phyloP scores from a whole-genome alignment of 1,140 invertebrate species.

The Drosophila baimaii region DNA sequence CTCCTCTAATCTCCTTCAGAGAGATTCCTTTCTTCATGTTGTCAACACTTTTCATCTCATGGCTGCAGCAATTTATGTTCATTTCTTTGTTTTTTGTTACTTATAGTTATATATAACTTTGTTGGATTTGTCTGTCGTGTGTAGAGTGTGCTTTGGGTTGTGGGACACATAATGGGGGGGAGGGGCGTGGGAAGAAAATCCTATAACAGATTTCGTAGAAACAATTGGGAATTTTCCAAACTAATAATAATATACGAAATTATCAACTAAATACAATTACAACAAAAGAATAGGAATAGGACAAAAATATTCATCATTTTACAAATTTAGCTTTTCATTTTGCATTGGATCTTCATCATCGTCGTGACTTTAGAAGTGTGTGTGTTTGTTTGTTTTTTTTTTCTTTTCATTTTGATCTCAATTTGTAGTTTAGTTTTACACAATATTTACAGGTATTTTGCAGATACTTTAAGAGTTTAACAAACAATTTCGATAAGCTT shows the following conservation, averaged over 20 bases:
- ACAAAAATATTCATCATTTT: conserved; percentile 69
- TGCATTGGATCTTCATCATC: conserved; percentile 20
- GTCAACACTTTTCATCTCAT: conserved; percentile 23
- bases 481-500: conserved; percentile 55
- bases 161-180: conserved; percentile 10
- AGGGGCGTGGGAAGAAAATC: too few species aligned
- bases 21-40: conserved; percentile 14
- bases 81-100: neutral
- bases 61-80: conserved; percentile 34
- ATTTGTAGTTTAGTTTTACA: conserved; percentile 51
- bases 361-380: conserved; percentile 34
- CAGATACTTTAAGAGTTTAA: conserved; percentile 38
- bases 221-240: conserved; percentile 56
- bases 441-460: conserved; percentile 56
- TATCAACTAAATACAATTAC: conserved; percentile 66
- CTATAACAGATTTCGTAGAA: conserved; percentile 74
- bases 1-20: conserved; percentile 6
- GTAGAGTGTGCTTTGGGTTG: conserved; percentile 20
- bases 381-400: conserved; percentile 10
- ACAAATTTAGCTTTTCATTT: conserved; percentile 46
- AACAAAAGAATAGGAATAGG: conserved; percentile 68
- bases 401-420: conserved; percentile 23
- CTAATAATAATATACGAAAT: conserved; percentile 46
- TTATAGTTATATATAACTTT: conserved; percentile 14
- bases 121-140: conserved; percentile 25